Evolutionary conservation across 2,113 vertebrate genomes (phyloP), one percentile per base, ranked within the genome.

Genomic region (Boleophthalmus pectinirostris): DNA sequence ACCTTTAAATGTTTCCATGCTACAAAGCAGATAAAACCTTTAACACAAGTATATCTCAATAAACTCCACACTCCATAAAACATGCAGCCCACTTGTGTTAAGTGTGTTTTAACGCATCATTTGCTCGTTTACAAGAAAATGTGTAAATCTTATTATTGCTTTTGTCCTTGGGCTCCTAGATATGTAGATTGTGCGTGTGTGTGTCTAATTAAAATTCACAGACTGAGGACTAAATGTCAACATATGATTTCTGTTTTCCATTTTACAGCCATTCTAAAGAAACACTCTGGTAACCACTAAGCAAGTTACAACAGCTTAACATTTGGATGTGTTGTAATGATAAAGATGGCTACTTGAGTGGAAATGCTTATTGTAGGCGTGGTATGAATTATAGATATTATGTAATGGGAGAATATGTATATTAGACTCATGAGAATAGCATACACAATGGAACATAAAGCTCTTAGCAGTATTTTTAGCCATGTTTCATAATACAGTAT

Each of bases 121-220:
- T 64, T 64, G 20, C 20, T 64, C 61, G 43, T n/a, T 64, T 38
- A 43, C 61, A 61, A 25, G 58, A 61, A 61, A 61, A 64, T 43
- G 33, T 64, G 61, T 38, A 64, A 38, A 43, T 43, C 29, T 18
- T 38, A 64, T 64, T 43, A 61, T 43, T 2, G 20, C 16, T 64
- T 38, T 43, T 64, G 61, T 43, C 61, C 33, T n/a, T 38, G 20
- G 29, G 61, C 29, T 43, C 33, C 33, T 33, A 64, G 33, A 38
- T 64, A 64, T 64, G 33, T 64, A 64, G 33, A 64, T 64, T 38
- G 7, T 11, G 29, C 29, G 29, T 29, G 3, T 35, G 11, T 38
- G 18, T 64, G 61, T 20, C 20, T 64, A 21, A 64, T 64, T 64
- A 43, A 38, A 64, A n/a, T 35, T 43, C 10, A 38, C 33, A 43